A percentile compares a stretch with the other conserved stretches of the same genome.
Evolutionary conservation across 2,888 invertebrate genomes (phyloP).

Genomic region (Acronicta psi): DNA sequence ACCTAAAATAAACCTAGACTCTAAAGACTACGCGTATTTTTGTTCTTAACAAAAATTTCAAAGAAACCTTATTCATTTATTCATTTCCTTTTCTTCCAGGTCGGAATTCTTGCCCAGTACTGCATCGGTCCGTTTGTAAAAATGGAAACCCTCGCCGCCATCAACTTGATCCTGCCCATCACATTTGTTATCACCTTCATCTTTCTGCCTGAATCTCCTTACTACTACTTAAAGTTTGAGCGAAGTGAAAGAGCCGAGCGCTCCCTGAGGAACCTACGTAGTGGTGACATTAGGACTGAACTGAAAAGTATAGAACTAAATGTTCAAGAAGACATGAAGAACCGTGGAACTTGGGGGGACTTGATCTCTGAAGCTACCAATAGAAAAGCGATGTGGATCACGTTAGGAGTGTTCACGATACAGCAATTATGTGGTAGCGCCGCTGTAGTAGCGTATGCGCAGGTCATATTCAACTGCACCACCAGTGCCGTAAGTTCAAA

Average conservation of each 20-base stretch:
- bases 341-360: slow-evolving; percentile 85
- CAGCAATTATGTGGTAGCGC: slow-evolving; percentile 91
- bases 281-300: slow-evolving; percentile 86
- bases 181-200: slow-evolving; percentile 88
- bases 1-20: too few relatives aligned
- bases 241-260: slow-evolving; percentile 87
- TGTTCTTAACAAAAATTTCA: too few relatives aligned
- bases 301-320: slow-evolving; percentile 88
- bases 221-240: slow-evolving; percentile 87
- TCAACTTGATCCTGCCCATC: slow-evolving; percentile 89
- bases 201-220: slow-evolving; percentile 92
- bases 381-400: slow-evolving; percentile 90
- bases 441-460: slow-evolving; percentile 90
- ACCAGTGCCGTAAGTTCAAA: slow-evolving; percentile 40
- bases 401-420: slow-evolving; percentile 89
- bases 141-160: slow-evolving; percentile 86
- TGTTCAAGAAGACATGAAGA: slow-evolving; percentile 87
- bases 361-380: slow-evolving; percentile 88
- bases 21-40: too few relatives aligned
- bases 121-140: slow-evolving; percentile 89
- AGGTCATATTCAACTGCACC: slow-evolving; percentile 89
- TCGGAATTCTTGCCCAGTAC: slow-evolving; percentile 90
- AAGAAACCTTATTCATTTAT: slow-evolving; percentile 6
- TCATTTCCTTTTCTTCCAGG: slow-evolving; percentile 73
- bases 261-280: slow-evolving; percentile 89